Evolutionary conservation across 1,140 invertebrate genomes (phyloP).

Genomic region (Whitmania pigra): DNA sequence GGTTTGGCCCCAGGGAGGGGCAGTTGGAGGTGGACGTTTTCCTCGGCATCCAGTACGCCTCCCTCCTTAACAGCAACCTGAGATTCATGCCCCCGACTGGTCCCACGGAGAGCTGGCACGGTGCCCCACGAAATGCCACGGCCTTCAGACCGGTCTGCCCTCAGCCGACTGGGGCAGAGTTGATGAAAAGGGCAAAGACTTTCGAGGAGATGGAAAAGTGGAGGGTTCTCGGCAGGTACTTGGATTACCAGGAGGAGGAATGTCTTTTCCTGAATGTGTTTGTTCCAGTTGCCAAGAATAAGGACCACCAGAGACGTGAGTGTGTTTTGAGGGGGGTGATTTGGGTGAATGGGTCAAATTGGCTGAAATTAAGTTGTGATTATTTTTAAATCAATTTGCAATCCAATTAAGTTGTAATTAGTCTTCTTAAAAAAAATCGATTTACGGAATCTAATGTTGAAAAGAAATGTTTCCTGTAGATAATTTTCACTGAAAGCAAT

Average conservation of each 20-base stretch:
- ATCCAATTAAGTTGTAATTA: too few species aligned
- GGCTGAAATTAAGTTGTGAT: too few species aligned
- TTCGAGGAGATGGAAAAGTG: slow-evolving; percentile 19
- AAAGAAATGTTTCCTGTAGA: too few species aligned
- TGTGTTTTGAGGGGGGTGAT: too few species aligned
- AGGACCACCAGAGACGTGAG: too few species aligned
- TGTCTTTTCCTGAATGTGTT: slow-evolving; percentile 27
- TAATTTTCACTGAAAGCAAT: too few species aligned
- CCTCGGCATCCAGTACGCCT: slow-evolving; percentile 24
- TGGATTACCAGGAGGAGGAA: slow-evolving; percentile 26
- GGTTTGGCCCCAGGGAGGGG: too few species aligned
- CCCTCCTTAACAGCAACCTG: slow-evolving; percentile 20
- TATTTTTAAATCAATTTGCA: too few species aligned
- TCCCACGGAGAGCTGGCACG: slow-evolving; percentile 21
- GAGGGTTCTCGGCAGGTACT: slow-evolving; percentile 16
- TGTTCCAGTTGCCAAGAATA: slow-evolving; percentile 13
- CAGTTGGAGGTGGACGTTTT: slow-evolving; percentile 15
- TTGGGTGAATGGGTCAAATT: too few species aligned
- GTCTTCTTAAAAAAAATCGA: too few species aligned
- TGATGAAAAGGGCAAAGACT: slow-evolving; percentile 12
- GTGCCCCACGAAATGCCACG: slow-evolving; percentile 27
- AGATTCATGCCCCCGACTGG: slow-evolving; percentile 24
- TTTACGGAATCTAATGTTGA: too few species aligned
- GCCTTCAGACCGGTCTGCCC: slow-evolving; percentile 22
- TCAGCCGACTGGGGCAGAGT: slow-evolving; percentile 43